Evolutionary conservation across 2,797 vertebrate genomes (phyloP), one percentile per base, ranked within the genome.

Genomic region (Epinephelus coioides): DNA sequence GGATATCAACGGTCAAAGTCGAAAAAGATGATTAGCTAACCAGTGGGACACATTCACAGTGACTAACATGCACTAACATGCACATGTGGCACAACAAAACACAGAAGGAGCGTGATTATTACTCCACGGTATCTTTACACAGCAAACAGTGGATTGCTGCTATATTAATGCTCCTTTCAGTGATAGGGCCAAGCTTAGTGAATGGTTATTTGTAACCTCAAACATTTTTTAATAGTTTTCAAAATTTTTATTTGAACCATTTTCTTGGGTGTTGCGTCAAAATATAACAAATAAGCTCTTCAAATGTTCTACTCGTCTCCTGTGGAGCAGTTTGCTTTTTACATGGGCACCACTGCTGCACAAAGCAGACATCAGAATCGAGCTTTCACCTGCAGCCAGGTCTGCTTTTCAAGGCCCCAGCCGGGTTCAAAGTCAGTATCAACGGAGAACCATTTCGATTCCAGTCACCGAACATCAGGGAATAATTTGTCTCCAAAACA

Each of bases 391-490:
- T 57, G 25, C 18, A 59, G n/a, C 44, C 61, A 18, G 21, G 46
- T 61, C 56, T 1, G 1, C 46, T 63, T 69, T 71, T 43, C 49
- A 14, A 61, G 61, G 55, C 57, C 17, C 49, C 66, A 9, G 50
- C n/a, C 0, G n/a, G 66, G 62, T 78, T 81, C 44, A 76, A 49
- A 78, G 43, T 44, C 14, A 0, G 4, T 10, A 49, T 50, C 47
- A 5, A 67, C 55, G 63, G 47, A 51, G 54, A 76, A 50, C 55
- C 46, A 61, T 69, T 83, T 79, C 59, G 59, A 55, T 50, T 44
- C 43, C 47, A 17, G 25, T 12, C 47, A 18, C 38, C 67, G 15
- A 63, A 57, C 59, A 74, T 55, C 23, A 15, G 61, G 62, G 56
- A 62, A 47, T 27, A 19, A 59, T 71, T 60, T 49, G 47, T 76